A percentile compares a stretch with the other conserved stretches of the same genome.
These are phyloP conservation scores for Oreochromis aureus DNA, from an alignment of 2,113 vertebrate genomes.

Conservation along the genomic window DNA sequence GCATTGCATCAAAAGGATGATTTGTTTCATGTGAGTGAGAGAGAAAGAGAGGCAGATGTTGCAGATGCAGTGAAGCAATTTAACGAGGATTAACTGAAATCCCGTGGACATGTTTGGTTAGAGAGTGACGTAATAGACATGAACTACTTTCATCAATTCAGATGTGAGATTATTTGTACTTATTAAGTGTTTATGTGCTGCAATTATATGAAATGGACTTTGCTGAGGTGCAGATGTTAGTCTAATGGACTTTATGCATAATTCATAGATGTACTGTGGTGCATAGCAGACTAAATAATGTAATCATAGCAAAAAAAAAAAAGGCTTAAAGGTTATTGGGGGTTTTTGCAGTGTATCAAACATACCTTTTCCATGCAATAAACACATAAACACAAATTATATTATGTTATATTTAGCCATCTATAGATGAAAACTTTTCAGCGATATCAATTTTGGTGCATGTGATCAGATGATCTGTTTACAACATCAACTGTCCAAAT, in stretches of 20 bases:
- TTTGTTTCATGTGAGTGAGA: background rate
- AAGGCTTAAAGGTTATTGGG: background rate
- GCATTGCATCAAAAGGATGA: background rate
- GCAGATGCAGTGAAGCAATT: background rate
- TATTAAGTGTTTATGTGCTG: background rate
- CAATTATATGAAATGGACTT: background rate
- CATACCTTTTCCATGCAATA: background rate
- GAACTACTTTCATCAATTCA: background rate
- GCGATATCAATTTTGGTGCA: background rate
- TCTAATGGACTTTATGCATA: background rate
- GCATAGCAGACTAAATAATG: background rate
- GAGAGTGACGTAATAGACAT: background rate
- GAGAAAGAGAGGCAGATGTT: slow-evolving; percentile 21
- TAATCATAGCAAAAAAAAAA: background rate
- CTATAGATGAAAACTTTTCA: background rate
- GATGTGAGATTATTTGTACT: background rate
- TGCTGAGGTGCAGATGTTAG: background rate
- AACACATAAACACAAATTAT: background rate
- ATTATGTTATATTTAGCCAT: background rate
- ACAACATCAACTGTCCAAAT: background rate
- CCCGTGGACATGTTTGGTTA: background rate
- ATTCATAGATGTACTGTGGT: background rate
- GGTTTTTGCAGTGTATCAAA: background rate
- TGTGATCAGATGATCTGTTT: background rate
- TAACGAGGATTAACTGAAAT: slow-evolving; percentile 25